Percentiles rank a stretch among this genome's conserved stretches.
Evolutionary conservation across 2,888 invertebrate species (phyloP).

Genomic region (Lasioglossum zephyrum): DNA sequence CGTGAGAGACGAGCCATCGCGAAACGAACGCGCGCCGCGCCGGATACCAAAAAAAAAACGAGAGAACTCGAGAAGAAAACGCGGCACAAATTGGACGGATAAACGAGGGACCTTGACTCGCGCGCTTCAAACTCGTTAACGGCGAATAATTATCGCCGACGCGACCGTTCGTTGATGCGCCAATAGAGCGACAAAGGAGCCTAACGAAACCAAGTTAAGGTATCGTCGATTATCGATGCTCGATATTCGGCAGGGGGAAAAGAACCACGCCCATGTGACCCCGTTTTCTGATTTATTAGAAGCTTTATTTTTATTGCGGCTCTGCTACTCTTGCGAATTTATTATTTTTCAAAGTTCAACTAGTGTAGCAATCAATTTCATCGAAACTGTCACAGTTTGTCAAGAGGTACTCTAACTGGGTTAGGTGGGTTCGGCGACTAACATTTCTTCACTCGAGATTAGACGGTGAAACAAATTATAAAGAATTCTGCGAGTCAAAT

Average conservation of each 20-base stretch:
- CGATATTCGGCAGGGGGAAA: background rate
- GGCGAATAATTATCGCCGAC: conserved; percentile 49
- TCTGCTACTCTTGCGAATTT: background rate
- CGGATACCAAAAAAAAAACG: background rate
- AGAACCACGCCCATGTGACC: background rate
- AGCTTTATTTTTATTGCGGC: background rate
- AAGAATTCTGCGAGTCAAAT: background rate
- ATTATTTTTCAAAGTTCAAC: background rate
- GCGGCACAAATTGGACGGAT: conserved; percentile 1
- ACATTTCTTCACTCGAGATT: background rate
- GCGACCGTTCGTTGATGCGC: conserved; percentile 36
- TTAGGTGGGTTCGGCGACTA: no score
- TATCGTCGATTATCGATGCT: conserved; percentile 11
- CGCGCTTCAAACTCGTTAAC: conserved; percentile 43
- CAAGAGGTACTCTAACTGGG: background rate
- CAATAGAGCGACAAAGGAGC: conserved; percentile 27
- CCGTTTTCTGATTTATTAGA: conserved; percentile 1
- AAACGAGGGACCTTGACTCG: conserved; percentile 42
- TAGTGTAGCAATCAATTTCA: background rate
- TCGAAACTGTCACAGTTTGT: background rate
- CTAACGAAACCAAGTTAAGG: conserved; percentile 33
- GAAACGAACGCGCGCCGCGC: background rate
- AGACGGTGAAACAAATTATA: background rate
- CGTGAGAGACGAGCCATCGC: conserved; percentile 1
- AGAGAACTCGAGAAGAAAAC: background rate